phyloP scores from a whole-genome alignment of 1,140 invertebrate species.

The Hycleus phaleratus region DNA sequence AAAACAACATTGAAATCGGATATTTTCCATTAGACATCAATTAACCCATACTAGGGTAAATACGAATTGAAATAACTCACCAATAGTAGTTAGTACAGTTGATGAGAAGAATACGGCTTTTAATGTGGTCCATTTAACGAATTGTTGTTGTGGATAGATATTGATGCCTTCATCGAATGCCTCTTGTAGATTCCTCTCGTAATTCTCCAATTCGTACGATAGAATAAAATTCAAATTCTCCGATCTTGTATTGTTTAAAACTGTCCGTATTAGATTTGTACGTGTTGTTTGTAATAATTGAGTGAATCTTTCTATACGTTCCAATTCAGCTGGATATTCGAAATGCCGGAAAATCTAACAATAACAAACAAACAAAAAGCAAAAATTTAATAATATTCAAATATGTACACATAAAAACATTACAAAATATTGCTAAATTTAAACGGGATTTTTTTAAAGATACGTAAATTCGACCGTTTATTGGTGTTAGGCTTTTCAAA shows the following conservation, averaged over 20 bases:
- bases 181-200: constrained; percentile 48
- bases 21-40: no score
- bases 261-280: constrained; percentile 44
- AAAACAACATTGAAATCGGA: no score
- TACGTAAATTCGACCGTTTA: not conserved
- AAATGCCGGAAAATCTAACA: constrained; percentile 63
- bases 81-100: constrained; percentile 77
- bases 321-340: constrained; percentile 63
- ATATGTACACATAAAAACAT: not conserved
- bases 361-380: constrained; percentile 4
- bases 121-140: constrained; percentile 64
- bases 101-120: constrained; percentile 79
- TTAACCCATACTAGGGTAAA: not conserved
- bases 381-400: not conserved
- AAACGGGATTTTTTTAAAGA: not conserved
- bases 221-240: constrained; percentile 50
- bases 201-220: constrained; percentile 49
- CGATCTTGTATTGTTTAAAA: constrained; percentile 52
- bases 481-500: not conserved
- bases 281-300: constrained; percentile 43
- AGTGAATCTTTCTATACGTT: constrained; percentile 25
- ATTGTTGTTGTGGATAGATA: constrained; percentile 31
- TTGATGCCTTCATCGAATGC: constrained; percentile 53
- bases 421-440: not conserved
- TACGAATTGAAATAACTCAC: constrained; percentile 42